Evolutionary conservation across 2,888 invertebrate species (phyloP), one percentile per base, ranked within the genome.

Genomic region (Pogonocherus hispidulus): DNA sequence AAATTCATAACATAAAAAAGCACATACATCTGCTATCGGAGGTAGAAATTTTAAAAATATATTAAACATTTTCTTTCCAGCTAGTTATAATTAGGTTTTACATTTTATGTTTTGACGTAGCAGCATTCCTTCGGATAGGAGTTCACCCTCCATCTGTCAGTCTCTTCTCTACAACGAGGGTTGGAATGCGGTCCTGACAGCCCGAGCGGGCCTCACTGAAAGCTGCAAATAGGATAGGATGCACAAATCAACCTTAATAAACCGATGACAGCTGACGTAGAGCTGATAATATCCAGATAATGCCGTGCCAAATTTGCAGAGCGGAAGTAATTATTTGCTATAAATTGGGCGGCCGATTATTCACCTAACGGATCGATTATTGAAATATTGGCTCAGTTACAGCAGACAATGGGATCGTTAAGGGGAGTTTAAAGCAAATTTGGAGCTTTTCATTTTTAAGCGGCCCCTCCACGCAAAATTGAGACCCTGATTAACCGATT

Each of bases 321-420:
- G 32, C 37, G 55, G 55, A 55, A 52, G 52, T 37, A 55, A 55
- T 55, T 55, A 55, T 55, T 55, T n/a, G 37, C 37, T 37, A 37
- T 55, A 55, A 55, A 55, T 55, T 55, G 32, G 27, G 27, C 32
- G 16, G n/a, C 5, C 55, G 37, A 55, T 55, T 37, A 54, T 35
- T 35, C 54, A 52, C 54, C 54, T 54, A 23, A 19, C 18, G 32
- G 35, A 32, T 54, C 54, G 54, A 54, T 54, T 32, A 20, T 47
- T 20, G 47, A 20, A 20, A 47, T 47, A 41, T 41, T 41, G 14
- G 41, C 6, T 41, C 41, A 19, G 20, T 20, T 47, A 47, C 19
- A 16, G 20, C 20, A 47, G 47, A 47, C 47, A 47, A 47, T 47
- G 19, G 20, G 47, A 8, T 47, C 47, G 47, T 47, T 47, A 47